phyloP scores from a whole-genome alignment of 2,888 invertebrate species.

The Netelia inedita region DNA sequence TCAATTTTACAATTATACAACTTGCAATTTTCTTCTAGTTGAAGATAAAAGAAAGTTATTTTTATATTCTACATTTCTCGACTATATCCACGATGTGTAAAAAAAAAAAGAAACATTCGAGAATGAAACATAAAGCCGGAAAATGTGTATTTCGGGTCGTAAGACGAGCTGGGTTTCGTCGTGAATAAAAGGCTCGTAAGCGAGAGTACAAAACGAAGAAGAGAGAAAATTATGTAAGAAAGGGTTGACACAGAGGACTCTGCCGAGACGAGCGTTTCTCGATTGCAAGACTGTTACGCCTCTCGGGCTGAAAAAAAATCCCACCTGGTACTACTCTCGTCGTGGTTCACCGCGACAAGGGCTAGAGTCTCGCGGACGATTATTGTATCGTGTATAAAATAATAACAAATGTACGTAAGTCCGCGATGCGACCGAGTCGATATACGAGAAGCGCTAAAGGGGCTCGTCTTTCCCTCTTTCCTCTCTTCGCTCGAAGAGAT shows the following conservation, averaged over 20 bases:
- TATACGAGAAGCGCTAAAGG: slow-evolving; percentile 29
- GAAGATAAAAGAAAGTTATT: background rate
- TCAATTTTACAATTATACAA: too few species aligned
- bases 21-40: background rate
- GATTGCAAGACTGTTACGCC: slow-evolving; percentile 19
- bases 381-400: slow-evolving; percentile 1
- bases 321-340: slow-evolving; percentile 29
- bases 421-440: background rate
- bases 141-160: slow-evolving; percentile 11
- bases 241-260: slow-evolving; percentile 3
- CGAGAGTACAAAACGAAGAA: slow-evolving; percentile 1
- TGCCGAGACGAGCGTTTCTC: slow-evolving; percentile 12
- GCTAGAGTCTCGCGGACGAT: background rate
- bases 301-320: slow-evolving; percentile 33
- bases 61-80: background rate
- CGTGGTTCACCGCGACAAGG: background rate
- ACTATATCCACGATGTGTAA: background rate
- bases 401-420: background rate
- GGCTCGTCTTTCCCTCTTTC: slow-evolving; percentile 38
- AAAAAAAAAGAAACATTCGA: background rate
- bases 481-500: background rate
- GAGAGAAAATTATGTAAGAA: background rate
- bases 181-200: slow-evolving; percentile 9
- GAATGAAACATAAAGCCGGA: background rate
- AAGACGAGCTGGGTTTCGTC: background rate